phyloP scores from a whole-genome alignment of 1,140 invertebrate species.

The Aphidius ervi region DNA sequence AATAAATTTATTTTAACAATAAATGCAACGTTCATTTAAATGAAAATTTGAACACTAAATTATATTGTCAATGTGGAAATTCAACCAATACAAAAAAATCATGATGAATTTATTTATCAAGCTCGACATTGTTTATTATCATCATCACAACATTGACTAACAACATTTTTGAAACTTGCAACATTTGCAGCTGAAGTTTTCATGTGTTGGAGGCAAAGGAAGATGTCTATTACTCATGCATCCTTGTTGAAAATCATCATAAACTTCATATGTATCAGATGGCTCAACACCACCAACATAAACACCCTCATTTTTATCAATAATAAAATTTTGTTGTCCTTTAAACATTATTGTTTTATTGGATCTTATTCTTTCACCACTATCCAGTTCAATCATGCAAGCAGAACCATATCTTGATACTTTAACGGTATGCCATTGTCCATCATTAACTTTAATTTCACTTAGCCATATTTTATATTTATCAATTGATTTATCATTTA shows the following conservation, averaged over 20 bases:
- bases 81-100: too few species aligned
- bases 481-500: constrained; percentile 85
- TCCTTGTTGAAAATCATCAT: constrained; percentile 90
- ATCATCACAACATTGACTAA: constrained; percentile 83
- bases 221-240: constrained; percentile 91
- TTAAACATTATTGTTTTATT: constrained; percentile 90
- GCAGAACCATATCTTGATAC: constrained; percentile 88
- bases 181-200: constrained; percentile 92
- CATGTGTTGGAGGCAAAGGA: constrained; percentile 84
- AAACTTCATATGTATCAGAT: constrained; percentile 89
- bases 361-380: constrained; percentile 89
- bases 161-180: constrained; percentile 84
- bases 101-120: too few species aligned
- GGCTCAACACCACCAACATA: constrained; percentile 93
- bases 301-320: constrained; percentile 92
- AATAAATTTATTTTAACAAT: too few species aligned
- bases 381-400: constrained; percentile 87
- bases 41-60: too few species aligned
- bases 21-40: too few species aligned
- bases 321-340: constrained; percentile 86
- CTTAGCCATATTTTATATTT: constrained; percentile 88
- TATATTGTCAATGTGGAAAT: too few species aligned
- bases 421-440: constrained; percentile 93
- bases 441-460: constrained; percentile 88
- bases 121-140: constrained; percentile 93